These are phyloP conservation scores for Samia ricini DNA, from an alignment of 1,140 invertebrate species.

Conservation along the genomic window DNA sequence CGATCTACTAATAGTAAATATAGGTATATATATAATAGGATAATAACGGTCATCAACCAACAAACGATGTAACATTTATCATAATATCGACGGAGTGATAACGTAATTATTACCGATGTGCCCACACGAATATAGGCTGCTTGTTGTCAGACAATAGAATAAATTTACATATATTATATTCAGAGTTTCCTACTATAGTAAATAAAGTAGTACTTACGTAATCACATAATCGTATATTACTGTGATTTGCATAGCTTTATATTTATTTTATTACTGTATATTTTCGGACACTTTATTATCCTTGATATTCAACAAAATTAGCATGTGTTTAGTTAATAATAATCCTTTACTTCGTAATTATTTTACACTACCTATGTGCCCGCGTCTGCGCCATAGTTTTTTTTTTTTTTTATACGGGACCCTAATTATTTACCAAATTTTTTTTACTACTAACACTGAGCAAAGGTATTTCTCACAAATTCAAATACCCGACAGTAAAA, in stretches of 20 bases:
- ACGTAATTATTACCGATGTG: background rate
- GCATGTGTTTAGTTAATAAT: no score
- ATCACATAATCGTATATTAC: background rate
- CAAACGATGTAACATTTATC: background rate
- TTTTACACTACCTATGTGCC: no score
- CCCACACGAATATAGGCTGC: background rate
- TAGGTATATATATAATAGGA: no score
- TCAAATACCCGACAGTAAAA: no score
- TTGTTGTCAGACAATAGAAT: background rate
- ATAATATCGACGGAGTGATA: background rate
- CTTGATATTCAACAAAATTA: background rate
- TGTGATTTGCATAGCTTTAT: background rate
- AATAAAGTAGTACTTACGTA: background rate
- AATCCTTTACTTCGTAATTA: no score
- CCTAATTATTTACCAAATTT: no score
- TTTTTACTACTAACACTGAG: no score
- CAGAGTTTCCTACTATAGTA: background rate
- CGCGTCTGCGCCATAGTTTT: no score
- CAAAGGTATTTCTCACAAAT: no score
- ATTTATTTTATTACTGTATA: background rate
- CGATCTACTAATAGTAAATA: background rate
- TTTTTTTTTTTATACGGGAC: no score
- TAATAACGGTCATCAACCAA: background rate
- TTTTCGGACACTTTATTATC: background rate
- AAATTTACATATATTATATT: background rate